A percentile compares a stretch with the other conserved stretches of the same genome.
phyloP scores from a whole-genome alignment of 1,140 invertebrate genomes.

The Lanistes nyassanus region DNA sequence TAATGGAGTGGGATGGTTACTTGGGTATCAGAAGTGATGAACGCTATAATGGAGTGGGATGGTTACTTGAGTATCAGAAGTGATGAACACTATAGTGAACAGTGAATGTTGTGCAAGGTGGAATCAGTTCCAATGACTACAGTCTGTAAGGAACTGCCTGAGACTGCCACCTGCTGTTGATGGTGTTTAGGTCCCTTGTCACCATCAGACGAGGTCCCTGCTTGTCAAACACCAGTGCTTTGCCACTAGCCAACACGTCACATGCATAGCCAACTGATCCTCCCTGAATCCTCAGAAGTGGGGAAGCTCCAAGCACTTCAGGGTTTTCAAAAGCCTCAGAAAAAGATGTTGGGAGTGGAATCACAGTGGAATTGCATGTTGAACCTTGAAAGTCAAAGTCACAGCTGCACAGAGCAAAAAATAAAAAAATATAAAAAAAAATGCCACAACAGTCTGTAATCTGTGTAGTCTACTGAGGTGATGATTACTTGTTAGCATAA shows the following conservation, averaged over 20 bases:
- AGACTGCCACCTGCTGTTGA: conserved; percentile 46
- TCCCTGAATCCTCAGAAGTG: conserved; percentile 48
- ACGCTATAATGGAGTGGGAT: too few relatives aligned
- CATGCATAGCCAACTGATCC: conserved; percentile 62
- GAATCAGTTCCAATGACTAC: too few relatives aligned
- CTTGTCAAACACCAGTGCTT: conserved; percentile 66
- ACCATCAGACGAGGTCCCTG: conserved; percentile 58
- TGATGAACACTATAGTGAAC: too few relatives aligned
- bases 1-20: too few relatives aligned
- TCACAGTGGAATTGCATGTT: conserved; percentile 56
- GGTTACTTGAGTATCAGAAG: too few relatives aligned
- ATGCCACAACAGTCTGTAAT: background rate
- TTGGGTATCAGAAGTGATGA: too few relatives aligned
- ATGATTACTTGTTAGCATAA: too few relatives aligned
- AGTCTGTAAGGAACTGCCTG: background rate
- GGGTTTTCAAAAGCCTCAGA: conserved; percentile 62
- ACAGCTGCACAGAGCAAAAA: conserved; percentile 59
- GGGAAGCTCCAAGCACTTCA: conserved; percentile 28
- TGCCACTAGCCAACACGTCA: conserved; percentile 66
- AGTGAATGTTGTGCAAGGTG: too few relatives aligned
- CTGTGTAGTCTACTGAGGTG: too few relatives aligned
- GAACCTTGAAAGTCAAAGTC: conserved; percentile 66
- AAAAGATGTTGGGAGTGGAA: conserved; percentile 56
- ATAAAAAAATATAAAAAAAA: conserved; percentile 1
- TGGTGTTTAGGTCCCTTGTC: conserved; percentile 67